Percentiles rank a stretch among this genome's conserved stretches.
These are phyloP conservation scores for Homalodisca vitripennis DNA, from an alignment of 1,140 invertebrate genomes.

Conservation along the genomic window DNA sequence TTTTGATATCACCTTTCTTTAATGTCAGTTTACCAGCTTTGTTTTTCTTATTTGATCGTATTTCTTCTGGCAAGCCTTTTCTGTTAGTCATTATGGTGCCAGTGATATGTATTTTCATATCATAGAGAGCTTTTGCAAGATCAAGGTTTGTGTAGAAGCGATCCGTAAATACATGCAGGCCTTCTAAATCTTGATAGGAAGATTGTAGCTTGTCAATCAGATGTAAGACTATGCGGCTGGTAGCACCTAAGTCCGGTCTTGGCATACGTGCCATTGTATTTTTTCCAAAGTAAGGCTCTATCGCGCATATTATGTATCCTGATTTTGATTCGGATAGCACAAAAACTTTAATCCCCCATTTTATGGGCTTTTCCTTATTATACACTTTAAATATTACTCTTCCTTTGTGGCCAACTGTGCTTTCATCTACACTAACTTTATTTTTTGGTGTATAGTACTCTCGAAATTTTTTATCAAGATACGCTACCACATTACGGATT, in stretches of 20 bases:
- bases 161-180: constrained; percentile 21
- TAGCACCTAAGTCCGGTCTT: not conserved
- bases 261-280: not conserved
- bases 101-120: not conserved
- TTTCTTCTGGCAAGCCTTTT: not conserved
- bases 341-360: constrained; percentile 25
- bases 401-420: constrained; percentile 21
- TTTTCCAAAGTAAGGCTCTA: constrained; percentile 17
- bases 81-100: constrained; percentile 9
- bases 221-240: constrained; percentile 10
- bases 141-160: constrained; percentile 21
- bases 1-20: not conserved
- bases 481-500: not conserved
- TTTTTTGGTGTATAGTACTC: constrained; percentile 25
- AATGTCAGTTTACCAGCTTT: no score
- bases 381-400: constrained; percentile 24
- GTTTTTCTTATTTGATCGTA: not conserved
- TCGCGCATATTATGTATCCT: constrained; percentile 9
- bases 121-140: not conserved
- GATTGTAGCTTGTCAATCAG: not conserved
- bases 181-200: not conserved
- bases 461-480: constrained; percentile 21
- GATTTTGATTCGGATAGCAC: not conserved
- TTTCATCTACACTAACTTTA: constrained; percentile 23
- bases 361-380: constrained; percentile 29